Base-by-base conservation (phyloP, 1,140 invertebrate species). In the Harlomillsia oculata region DNA sequence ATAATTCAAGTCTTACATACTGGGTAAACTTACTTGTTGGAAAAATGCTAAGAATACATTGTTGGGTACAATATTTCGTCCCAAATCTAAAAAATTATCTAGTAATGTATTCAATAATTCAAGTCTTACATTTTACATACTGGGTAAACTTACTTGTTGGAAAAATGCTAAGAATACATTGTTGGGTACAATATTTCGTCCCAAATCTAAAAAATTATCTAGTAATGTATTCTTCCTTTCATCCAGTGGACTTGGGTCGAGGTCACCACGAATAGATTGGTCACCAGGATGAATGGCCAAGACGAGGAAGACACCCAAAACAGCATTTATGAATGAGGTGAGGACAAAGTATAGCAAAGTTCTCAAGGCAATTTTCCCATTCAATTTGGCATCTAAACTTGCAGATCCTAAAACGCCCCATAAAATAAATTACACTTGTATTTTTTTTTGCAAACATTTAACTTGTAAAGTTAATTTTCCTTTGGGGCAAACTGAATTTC, bases 81-180 rank as follows among this genome's bases (percentile, higher is more conserved):
- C 87, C 67, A 89, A 80, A 77, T 89, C 88, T 66, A 91, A 72
- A 57, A 91, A 77, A 66, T 85, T 86, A 69, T 90, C 87, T 66
- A 89, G 70, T 57, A 89, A 81, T 67, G 81, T 85, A 29, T 82
- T 80, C n/a, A n/a, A n/a, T n/a, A n/a, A n/a, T n/a, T n/a, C n/a
- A n/a, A n/a, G n/a, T n/a, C n/a, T n/a, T 3, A 30, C n/a, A 30
- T 14, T 46, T 50, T 25, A 26, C 8, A 26, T 50, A n/a, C 16
- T 48, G 45, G 4, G 26, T 29, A 4, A 26, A 25, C 18, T 72
- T 69, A 80, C 79, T 72, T 82, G 85, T 72, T 89, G 83, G 69
- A 90, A 89, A 28, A 85, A 80, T 39, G 87, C 87, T 73, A 88
- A 84, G 67, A 92, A 88, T 50, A 92, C 76, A 75, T 92, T 92